Evolutionary conservation across 2,888 invertebrate genomes (phyloP), one percentile per base, ranked within the genome.

Genomic region (Vandiemenella viatica): DNA sequence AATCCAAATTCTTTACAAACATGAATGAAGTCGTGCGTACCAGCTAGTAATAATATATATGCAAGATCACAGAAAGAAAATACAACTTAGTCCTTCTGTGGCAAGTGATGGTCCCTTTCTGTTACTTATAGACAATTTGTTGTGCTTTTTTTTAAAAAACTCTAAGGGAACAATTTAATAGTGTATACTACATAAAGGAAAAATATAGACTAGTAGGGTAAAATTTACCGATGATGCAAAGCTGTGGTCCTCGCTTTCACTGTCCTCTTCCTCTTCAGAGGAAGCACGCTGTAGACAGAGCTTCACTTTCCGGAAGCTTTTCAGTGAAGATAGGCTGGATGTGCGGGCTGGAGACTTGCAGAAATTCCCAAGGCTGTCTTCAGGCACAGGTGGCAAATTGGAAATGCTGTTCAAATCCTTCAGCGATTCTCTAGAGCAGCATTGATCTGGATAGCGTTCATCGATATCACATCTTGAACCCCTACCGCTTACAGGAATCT

Each of bases 361-460:
- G 49, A 65, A 67, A 52, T 64, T 61, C 3, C 66, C 65, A 49
- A 69, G 69, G 42, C 65, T 67, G 53, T 69, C 68, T 59, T 70
- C 70, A 1, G 69, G 70, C 1, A 70, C 69, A 2, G 69, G 62
- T 3, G 69, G 68, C 45, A 70, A 58, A 58, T 67, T 68, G 0
- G 62, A 61, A 2, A 68, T 64, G 48, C 61, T 65, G 52, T 65
- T 65, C 17, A 68, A 57, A 56, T 69, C 69, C 19, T 69, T 66
- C 16, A 67, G 56, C 4, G 68, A 69, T 51, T 69, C 68, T 32
- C 64, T 60, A 3, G 69, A 68, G 58, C 66, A 61, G 57, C 66
- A 67, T 53, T 69, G n/a, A 68, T 69, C 69, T 1, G 70, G 70
- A 59, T 69, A 70, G 55, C 68, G 69, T 57, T 69, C 69, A 51